Evolutionary conservation across 2,113 vertebrate genomes (phyloP).

Genomic region (Gambusia holbrooki): DNA sequence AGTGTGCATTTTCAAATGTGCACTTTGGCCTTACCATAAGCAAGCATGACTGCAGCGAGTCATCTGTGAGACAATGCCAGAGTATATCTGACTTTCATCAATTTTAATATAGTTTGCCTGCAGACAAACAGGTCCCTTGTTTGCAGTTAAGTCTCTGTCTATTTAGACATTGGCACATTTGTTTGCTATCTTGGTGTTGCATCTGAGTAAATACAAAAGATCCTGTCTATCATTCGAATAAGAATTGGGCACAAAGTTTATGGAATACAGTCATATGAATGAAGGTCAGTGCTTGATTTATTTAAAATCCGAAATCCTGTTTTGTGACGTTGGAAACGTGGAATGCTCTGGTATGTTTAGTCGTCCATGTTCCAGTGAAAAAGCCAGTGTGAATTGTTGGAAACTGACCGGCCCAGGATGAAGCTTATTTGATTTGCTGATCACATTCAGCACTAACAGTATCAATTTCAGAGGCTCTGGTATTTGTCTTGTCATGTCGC

Average conservation of each 20-base stretch:
- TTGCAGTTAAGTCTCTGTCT: neutral
- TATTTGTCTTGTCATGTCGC: conserved; percentile 48
- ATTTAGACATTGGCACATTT: conserved; percentile 10
- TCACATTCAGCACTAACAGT: conserved; percentile 1
- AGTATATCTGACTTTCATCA: conserved; percentile 8
- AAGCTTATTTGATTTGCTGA: neutral
- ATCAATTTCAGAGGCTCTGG: conserved; percentile 43
- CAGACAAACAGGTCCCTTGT: neutral
- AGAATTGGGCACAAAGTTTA: neutral
- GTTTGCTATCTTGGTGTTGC: conserved; percentile 1
- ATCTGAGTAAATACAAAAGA: conserved; percentile 13
- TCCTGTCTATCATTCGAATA: neutral
- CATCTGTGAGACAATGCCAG: conserved; percentile 55
- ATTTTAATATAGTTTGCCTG: conserved; percentile 1
- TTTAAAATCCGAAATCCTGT: conserved; percentile 14
- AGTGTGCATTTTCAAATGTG: conserved; percentile 58
- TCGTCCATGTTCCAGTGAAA: neutral
- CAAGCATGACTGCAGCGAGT: conserved; percentile 25
- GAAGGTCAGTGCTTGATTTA: conserved; percentile 2
- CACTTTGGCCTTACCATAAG: conserved; percentile 25
- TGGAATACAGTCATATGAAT: neutral
- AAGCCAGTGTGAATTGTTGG: neutral
- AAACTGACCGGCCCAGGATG: neutral
- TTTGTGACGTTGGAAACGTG: neutral
- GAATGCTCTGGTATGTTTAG: neutral